These are phyloP conservation scores for Halyomorpha halys DNA, from an alignment of 1,140 invertebrate genomes.

Conservation along the genomic window DNA sequence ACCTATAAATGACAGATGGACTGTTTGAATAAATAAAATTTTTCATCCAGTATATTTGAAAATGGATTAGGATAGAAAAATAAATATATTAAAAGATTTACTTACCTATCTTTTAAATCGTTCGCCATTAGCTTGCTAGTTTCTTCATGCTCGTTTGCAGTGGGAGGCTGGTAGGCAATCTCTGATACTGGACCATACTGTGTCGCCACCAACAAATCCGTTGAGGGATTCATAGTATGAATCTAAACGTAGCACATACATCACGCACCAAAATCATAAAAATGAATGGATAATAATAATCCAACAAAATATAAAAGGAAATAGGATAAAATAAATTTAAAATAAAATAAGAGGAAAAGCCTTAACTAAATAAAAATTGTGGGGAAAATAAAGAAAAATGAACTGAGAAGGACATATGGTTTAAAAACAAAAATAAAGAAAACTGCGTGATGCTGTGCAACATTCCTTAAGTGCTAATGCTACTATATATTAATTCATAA, in stretches of 20 bases:
- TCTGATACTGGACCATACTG: constrained; percentile 57
- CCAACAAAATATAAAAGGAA: constrained; percentile 17
- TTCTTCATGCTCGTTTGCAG: constrained; percentile 45
- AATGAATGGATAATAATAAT: constrained; percentile 23
- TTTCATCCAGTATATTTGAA: neutral
- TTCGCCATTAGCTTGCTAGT: constrained; percentile 52
- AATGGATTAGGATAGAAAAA: neutral
- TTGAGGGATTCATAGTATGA: constrained; percentile 49
- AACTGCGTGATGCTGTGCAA: constrained; percentile 23
- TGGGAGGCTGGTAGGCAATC: constrained; percentile 46
- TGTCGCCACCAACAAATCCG: constrained; percentile 54
- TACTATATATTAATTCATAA: neutral
- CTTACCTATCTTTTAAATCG: constrained; percentile 53
- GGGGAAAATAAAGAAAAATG: neutral
- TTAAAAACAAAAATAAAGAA: neutral
- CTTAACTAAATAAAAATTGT: constrained; percentile 1
- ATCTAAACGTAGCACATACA: constrained; percentile 32
- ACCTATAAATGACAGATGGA: too few species aligned
- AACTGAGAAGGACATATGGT: neutral
- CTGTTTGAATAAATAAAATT: too few species aligned
- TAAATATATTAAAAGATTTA: too few species aligned
- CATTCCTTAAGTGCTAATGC: constrained; percentile 9
- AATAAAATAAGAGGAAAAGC: constrained; percentile 7
- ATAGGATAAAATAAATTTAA: neutral
- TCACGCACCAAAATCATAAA: constrained; percentile 25